Conservation (phyloP, 2,797 vertebrate species). For the Cygnus olor region DNA sequence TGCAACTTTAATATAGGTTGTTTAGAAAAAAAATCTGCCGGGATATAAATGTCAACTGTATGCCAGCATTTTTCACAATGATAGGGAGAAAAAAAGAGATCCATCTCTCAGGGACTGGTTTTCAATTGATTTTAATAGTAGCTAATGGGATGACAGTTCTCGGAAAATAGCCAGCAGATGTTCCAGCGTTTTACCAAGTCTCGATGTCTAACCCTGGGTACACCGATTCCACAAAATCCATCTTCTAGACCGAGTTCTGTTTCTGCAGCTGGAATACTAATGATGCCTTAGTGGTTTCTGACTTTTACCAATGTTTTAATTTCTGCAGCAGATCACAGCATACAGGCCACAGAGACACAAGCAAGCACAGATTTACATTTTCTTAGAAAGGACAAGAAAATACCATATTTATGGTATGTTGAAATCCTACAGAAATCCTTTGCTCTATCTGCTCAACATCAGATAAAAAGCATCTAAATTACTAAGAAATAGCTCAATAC, state of each 20-base stretch:
- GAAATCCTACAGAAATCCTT: slow-evolving; percentile 29
- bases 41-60: slow-evolving; percentile 63
- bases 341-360: slow-evolving; percentile 14
- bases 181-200: slow-evolving; percentile 50
- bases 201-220: slow-evolving; percentile 50
- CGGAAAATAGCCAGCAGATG: slow-evolving; percentile 75
- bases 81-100: slow-evolving; percentile 17
- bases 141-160: slow-evolving; percentile 74
- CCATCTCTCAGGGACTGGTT: slow-evolving; percentile 67
- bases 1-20: slow-evolving; percentile 12
- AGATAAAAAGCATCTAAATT: slow-evolving; percentile 54
- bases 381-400: slow-evolving; percentile 46
- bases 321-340: slow-evolving; percentile 25
- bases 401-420: slow-evolving; percentile 31
- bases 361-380: slow-evolving; percentile 27
- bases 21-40: neutral
- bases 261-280: slow-evolving; percentile 64
- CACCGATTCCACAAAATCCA: slow-evolving; percentile 63
- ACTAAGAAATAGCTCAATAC: slow-evolving; percentile 39
- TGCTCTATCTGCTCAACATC: neutral
- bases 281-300: slow-evolving; percentile 36
- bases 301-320: slow-evolving; percentile 34
- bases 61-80: slow-evolving; percentile 56
- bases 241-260: slow-evolving; percentile 60
- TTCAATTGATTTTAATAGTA: slow-evolving; percentile 77